Percentiles rank a stretch among this genome's conserved stretches.
Evolutionary conservation across 2,113 vertebrate species (phyloP).

Genomic region (Gnathonemus longibarbis): DNA sequence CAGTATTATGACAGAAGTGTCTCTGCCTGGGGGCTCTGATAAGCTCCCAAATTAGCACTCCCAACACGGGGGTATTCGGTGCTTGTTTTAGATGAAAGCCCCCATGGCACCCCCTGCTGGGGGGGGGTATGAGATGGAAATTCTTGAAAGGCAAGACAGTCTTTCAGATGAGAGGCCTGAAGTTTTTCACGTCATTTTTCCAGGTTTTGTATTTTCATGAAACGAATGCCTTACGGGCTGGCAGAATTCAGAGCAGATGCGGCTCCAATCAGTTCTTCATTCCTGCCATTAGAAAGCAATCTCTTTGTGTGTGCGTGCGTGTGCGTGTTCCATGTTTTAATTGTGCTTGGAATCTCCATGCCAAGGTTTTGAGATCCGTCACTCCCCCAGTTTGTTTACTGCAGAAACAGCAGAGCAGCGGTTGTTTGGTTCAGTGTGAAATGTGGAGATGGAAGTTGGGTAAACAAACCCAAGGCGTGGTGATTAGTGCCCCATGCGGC

Average conservation of each 20-base stretch:
- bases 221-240: background rate
- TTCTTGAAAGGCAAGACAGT: background rate
- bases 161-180: background rate
- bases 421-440: background rate
- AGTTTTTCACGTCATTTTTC: background rate
- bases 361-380: background rate
- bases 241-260: background rate
- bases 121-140: background rate
- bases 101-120: background rate
- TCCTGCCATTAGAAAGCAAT: background rate
- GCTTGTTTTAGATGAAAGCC: constrained; percentile 16
- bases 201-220: background rate
- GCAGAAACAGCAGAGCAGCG: background rate
- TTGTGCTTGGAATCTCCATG: background rate
- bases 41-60: constrained; percentile 23
- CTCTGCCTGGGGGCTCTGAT: constrained; percentile 30
- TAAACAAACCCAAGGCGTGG: background rate
- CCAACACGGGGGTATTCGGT: constrained; percentile 7
- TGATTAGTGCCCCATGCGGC: background rate
- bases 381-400: background rate
- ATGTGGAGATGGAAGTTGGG: background rate
- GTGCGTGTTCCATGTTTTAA: background rate
- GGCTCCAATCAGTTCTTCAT: background rate
- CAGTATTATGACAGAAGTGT: constrained; percentile 23
- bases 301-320: background rate